Base-by-base conservation (phyloP, 92 coral and sea anemone genomes). In the Hydrozoanthus gracilis region DNA sequence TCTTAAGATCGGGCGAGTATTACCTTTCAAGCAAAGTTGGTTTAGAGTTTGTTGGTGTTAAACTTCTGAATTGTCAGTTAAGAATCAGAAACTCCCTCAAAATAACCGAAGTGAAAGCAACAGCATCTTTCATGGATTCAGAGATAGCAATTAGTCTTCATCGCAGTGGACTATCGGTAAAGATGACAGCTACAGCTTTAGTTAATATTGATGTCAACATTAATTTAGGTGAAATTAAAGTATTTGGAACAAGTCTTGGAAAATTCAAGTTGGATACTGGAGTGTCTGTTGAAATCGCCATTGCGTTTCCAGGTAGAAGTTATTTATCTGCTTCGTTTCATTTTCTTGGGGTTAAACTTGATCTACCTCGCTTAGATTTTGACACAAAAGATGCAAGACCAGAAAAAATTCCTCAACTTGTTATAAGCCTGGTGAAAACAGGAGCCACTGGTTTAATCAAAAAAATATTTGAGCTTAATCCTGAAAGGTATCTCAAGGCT, bases 61-160 rank as follows among this genome's bases (percentile, higher is more conserved):
- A 13, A 45, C 71, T 91, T 52, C 10, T 14, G 3, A 74, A 79
- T 18, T 73, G 87, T 11, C 82, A 79, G 47, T 77, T 91, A 5
- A 27, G 65, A 51, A 88, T 91, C 84, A 71, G 88, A 44, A 82
- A 80, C 51, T 56, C 84, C 15, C 20, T 64, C 1, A 77, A 16
- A 2, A 11, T 5, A 5, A 88, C 87, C 20, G 91, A 83, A 44
- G 88, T 91, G 13, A 77, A 75, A 54, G 94, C 89, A 35, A 78
- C 73, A 11, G 82, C 94, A 6, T 68, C 76, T 4, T 92, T 92
- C 73, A 92, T 92, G 94, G 92, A 92, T 20, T 89, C 94, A 0
- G 64, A 82, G 56, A 54, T 92, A 2, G 60, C 35, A 16, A 89
- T 92, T 17, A 27, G 82, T 3, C 88, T 92, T 35, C 17, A 67